A percentile compares a stretch with the other conserved stretches of the same genome.
These are phyloP conservation scores for Halichoerus grypus DNA, from an alignment of 2,113 vertebrate genomes.

Conservation along the genomic window DNA sequence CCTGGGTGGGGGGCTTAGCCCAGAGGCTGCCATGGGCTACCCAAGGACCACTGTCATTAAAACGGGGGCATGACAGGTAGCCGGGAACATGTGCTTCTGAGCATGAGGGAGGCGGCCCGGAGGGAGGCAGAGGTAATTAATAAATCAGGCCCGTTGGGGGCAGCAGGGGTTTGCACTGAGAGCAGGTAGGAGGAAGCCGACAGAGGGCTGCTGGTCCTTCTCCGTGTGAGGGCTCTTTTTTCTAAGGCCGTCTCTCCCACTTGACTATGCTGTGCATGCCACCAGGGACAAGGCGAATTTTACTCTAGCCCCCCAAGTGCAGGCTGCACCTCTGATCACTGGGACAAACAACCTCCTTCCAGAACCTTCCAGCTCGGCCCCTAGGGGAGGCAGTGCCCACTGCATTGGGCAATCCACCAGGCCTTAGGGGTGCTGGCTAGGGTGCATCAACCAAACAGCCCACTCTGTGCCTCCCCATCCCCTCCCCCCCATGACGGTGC, in stretches of 20 bases:
- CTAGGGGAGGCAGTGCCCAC: not conserved
- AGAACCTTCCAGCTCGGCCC: not conserved
- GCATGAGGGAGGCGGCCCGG: not conserved
- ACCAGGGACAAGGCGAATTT: not conserved
- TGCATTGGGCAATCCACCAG: not conserved
- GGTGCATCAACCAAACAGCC: not conserved
- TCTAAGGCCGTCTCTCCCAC: no score
- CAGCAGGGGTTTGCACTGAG: not conserved
- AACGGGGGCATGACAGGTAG: not conserved
- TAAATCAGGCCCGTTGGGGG: not conserved
- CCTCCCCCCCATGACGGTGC: not conserved
- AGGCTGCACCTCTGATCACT: no score
- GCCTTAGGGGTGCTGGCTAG: not conserved
- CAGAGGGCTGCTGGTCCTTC: not conserved
- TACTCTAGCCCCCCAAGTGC: no score
- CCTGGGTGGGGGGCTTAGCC: not conserved
- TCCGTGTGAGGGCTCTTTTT: not conserved
- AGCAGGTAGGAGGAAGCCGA: not conserved
- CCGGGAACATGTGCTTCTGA: not conserved
- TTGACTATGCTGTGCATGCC: no score
- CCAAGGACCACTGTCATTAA: not conserved
- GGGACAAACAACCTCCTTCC: not conserved
- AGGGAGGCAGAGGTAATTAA: constrained; percentile 37
- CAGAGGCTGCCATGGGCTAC: not conserved
- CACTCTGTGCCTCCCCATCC: no score